Percentiles rank a stretch among this genome's conserved stretches.
These are phyloP conservation scores for Pseudanteris insignis DNA, from an alignment of 2,888 invertebrate genomes.

Conservation along the genomic window DNA sequence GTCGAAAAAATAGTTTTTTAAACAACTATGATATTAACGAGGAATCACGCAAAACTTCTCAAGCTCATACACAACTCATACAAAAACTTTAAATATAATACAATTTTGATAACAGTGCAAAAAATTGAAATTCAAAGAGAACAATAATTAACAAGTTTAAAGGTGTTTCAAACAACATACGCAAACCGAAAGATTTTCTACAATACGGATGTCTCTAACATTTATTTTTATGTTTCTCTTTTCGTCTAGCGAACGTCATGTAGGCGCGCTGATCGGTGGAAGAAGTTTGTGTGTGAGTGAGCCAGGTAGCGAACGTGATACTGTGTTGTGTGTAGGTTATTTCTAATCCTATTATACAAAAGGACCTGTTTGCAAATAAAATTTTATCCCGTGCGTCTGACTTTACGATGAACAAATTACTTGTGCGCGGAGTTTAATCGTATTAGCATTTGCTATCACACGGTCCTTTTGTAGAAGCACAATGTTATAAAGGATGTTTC, in stretches of 20 bases:
- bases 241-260: slow-evolving; percentile 65
- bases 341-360: slow-evolving; percentile 20
- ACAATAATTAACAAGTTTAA: neutral
- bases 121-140: no score
- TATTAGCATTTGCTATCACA: no score
- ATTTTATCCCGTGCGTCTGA: no score
- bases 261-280: slow-evolving; percentile 65
- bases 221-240: slow-evolving; percentile 63
- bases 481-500: slow-evolving; percentile 16
- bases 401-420: no score
- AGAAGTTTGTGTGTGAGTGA: slow-evolving; percentile 66
- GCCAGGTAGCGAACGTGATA: slow-evolving; percentile 62
- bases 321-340: slow-evolving; percentile 51
- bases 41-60: no score
- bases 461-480: slow-evolving; percentile 12
- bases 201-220: slow-evolving; percentile 50
- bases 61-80: no score
- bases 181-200: slow-evolving; percentile 19
- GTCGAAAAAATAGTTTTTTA: no score
- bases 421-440: no score
- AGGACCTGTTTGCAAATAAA: slow-evolving; percentile 8
- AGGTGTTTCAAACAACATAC: no score
- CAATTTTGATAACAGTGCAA: no score
- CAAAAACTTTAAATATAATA: no score
- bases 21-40: no score